Conservation (phyloP, 2,888 invertebrate species). For the Arrhopalites spinosus region DNA sequence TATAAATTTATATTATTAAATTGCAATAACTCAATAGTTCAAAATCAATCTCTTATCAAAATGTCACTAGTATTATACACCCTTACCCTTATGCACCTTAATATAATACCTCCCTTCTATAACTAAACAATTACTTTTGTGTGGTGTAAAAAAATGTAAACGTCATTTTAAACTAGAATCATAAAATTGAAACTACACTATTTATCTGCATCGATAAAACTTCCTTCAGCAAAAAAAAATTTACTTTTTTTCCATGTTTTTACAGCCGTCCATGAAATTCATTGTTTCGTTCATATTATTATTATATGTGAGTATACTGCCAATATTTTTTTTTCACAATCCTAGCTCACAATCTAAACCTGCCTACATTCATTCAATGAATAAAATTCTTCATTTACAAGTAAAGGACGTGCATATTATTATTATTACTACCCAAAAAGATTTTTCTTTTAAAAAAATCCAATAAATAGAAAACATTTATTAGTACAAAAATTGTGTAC, state of each 20-base stretch:
- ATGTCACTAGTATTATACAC: not conserved
- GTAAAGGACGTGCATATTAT: too few relatives aligned
- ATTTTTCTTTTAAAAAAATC: too few relatives aligned
- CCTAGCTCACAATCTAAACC: too few relatives aligned
- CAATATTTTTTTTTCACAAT: too few relatives aligned
- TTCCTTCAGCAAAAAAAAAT: not conserved
- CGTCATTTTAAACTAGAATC: conserved; percentile 10
- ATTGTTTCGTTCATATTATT: not conserved
- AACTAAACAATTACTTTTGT: not conserved
- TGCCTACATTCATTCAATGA: too few relatives aligned
- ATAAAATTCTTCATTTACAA: too few relatives aligned
- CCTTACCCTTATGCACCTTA: not conserved
- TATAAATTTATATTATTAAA: too few relatives aligned
- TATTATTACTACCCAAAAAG: too few relatives aligned
- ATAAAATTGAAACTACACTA: conserved; percentile 10
- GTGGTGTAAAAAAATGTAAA: not conserved
- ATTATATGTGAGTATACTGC: too few relatives aligned
- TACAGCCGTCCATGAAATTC: conserved; percentile 4
- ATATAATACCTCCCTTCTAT: not conserved
- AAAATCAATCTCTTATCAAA: conserved; percentile 2
- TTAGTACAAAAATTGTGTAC: too few relatives aligned
- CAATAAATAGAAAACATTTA: too few relatives aligned
- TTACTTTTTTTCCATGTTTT: not conserved
- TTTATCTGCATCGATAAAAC: conserved; percentile 4
- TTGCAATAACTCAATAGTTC: not conserved